These are phyloP conservation scores for Okapia johnstoni DNA, from an alignment of 2,113 vertebrate genomes.

Conservation along the genomic window DNA sequence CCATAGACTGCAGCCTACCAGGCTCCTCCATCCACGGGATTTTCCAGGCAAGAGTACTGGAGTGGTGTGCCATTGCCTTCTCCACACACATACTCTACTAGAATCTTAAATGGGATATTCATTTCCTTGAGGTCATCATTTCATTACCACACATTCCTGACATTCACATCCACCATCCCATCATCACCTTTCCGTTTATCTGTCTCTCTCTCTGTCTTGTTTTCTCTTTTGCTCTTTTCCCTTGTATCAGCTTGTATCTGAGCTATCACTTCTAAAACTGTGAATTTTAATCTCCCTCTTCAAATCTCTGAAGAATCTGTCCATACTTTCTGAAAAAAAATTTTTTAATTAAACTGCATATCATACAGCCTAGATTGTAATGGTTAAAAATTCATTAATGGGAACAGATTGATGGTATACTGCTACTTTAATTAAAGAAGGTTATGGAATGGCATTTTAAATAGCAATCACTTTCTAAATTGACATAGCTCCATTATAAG, in stretches of 20 bases:
- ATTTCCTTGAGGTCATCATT: neutral
- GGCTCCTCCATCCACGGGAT: too few species aligned
- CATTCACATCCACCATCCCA: neutral
- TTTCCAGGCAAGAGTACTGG: too few species aligned
- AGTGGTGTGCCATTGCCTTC: too few species aligned
- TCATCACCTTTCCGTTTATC: neutral
- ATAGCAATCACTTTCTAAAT: conserved; percentile 82
- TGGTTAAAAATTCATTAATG: conserved; percentile 85
- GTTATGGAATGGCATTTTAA: conserved; percentile 81
- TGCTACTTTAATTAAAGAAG: conserved; percentile 83
- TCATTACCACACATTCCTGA: neutral
- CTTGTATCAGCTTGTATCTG: neutral
- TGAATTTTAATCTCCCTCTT: neutral
- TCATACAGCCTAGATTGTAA: conserved; percentile 70
- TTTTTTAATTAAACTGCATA: conserved; percentile 25
- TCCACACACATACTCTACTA: neutral
- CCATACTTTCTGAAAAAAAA: conserved; percentile 8
- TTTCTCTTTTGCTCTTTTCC: neutral
- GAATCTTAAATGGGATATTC: neutral
- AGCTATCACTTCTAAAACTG: neutral
- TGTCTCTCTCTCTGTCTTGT: neutral
- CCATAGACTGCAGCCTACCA: too few species aligned
- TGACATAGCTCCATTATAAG: conserved; percentile 79
- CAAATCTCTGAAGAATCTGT: conserved; percentile 7
- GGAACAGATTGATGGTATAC: conserved; percentile 81